These are phyloP conservation scores for Steromphala cineraria DNA, from an alignment of 2,888 invertebrate species.

Conservation along the genomic window DNA sequence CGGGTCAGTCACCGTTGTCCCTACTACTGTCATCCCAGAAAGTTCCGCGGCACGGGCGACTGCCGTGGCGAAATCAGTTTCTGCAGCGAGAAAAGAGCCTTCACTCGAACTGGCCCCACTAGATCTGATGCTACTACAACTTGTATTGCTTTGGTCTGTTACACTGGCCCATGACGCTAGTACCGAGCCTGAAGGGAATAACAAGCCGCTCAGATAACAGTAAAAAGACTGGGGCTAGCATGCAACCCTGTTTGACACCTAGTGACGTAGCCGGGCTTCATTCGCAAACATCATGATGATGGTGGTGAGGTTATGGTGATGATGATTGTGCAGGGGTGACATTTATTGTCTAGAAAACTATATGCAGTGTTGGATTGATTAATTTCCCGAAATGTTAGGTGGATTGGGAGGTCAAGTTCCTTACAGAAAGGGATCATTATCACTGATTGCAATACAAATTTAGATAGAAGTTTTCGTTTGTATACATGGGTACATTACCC, in stretches of 20 bases:
- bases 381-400: no score
- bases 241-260: constrained; percentile 4
- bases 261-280: no score
- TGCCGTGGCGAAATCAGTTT: constrained; percentile 76
- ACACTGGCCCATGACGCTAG: constrained; percentile 60
- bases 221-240: not conserved
- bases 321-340: no score
- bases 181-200: constrained; percentile 51
- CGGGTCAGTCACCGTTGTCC: constrained; percentile 70
- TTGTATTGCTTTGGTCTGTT: constrained; percentile 30
- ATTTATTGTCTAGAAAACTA: no score
- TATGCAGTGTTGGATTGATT: no score
- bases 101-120: constrained; percentile 74
- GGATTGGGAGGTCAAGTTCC: no score
- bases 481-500: no score
- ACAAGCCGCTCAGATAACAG: not conserved
- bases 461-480: no score
- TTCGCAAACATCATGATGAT: no score
- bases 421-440: no score
- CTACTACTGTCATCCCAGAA: constrained; percentile 75
- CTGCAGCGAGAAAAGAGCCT: constrained; percentile 73
- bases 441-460: no score
- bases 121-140: constrained; percentile 65
- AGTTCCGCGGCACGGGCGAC: constrained; percentile 75
- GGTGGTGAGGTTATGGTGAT: no score